Conservation (phyloP, 2,113 vertebrate species). For the Hucho hucho region DNA sequence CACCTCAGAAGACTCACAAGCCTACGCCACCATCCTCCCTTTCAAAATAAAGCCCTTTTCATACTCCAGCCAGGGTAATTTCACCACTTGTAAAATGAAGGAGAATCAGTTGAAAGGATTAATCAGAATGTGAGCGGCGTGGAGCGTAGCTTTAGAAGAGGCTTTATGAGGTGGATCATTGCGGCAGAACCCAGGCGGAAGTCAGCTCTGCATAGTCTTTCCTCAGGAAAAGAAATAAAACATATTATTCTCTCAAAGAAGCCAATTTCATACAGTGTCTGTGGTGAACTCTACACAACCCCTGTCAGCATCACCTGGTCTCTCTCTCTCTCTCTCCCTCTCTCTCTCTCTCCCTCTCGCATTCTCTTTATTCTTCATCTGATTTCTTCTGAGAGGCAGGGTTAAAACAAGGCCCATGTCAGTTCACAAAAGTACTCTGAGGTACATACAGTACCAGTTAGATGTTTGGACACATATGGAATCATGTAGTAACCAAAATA, state of each 20-base stretch:
- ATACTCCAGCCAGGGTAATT: constrained; percentile 7
- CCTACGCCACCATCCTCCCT: not conserved
- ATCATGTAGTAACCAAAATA: no score
- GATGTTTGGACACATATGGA: no score
- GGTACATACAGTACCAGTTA: no score
- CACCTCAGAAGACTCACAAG: constrained; percentile 2
- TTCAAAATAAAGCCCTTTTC: not conserved
- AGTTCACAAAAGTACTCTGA: no score
- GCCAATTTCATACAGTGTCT: no score
- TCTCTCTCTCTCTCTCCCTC: no score
- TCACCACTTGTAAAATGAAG: constrained; percentile 5
- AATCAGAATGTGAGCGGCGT: constrained; percentile 6
- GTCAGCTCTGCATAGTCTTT: not conserved
- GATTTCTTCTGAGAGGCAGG: no score
- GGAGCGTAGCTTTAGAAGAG: not conserved
- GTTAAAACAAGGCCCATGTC: no score
- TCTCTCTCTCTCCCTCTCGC: not conserved
- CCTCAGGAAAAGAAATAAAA: not conserved
- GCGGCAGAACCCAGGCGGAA: not conserved
- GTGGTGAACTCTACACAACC: not conserved
- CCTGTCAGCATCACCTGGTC: not conserved
- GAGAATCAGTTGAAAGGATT: constrained; percentile 5
- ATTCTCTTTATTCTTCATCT: no score
- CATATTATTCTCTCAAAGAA: not conserved
- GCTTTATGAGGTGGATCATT: constrained; percentile 17